Base-by-base conservation (phyloP, 1,140 invertebrate species). In the Alviniconcha marisindica region DNA sequence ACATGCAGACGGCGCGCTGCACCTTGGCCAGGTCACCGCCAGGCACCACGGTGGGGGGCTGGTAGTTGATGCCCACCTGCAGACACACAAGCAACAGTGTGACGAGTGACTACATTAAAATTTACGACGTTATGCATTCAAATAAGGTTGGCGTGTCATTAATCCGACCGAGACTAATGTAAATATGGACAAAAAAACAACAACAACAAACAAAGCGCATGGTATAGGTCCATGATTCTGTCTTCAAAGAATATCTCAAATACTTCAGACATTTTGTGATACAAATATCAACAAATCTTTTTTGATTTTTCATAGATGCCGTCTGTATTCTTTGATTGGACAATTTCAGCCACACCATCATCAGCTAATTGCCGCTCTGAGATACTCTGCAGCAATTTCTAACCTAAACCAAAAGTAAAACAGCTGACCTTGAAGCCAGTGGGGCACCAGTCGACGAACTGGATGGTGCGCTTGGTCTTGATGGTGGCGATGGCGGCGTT, bases 21-120 rank as follows among this genome's bases (percentile, higher is more conserved):
- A 83, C 82, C 51, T 83, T 83, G 15, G 82, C 82, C 51, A 83
- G 56, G 71, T 83, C 95, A 87, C 88, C 77, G 82, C 88, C 87
- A 84, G 88, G 76, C 15, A 77, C 76, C 31, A 77, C 76, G 7
- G 76, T 77, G 14, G 76, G 76, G 44, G 76, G 76, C 76, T 77
- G 76, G 76, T 77, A 77, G 76, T 77, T 77, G 76, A 77, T 77
- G 7, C 76, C 76, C 24, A 77, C 76, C 76, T 77, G 48, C 44
- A 54, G 31, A 44, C 33, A 28, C 10, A 73, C 5, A 31, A 38
- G 28, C n/a, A n/a, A n/a, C n/a, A n/a, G 28, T 15, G 28, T 24
- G 66, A 4, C 28, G 28, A 2, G 48, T 12, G 48, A 21, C 21
- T 12, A 51, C 21, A 15, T 0, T 51, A 21, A 21, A 21, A 51